Evolutionary conservation across 2,113 vertebrate species (phyloP).

Genomic region (Dolichotis patagonum): DNA sequence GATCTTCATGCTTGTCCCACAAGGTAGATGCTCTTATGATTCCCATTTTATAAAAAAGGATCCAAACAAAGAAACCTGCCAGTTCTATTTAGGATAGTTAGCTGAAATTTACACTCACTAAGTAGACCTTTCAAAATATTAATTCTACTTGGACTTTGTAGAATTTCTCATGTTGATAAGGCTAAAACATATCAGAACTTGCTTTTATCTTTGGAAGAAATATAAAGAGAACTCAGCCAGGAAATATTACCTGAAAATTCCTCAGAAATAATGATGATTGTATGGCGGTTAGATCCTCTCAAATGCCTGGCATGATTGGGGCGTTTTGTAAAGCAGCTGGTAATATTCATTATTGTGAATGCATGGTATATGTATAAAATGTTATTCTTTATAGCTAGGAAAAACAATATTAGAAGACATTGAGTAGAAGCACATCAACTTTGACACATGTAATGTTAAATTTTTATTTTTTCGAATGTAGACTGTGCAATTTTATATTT

Average conservation of each 20-base stretch:
- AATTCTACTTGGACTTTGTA: not conserved
- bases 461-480: conserved; percentile 48
- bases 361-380: not conserved
- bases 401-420: not conserved
- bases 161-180: conserved; percentile 10
- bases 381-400: not conserved
- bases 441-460: conserved; percentile 2
- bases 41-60: not conserved
- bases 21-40: not conserved
- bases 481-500: not conserved
- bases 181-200: not conserved
- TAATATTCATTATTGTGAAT: not conserved
- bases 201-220: not conserved
- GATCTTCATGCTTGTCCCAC: not conserved
- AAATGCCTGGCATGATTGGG: not conserved
- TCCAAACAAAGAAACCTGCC: not conserved
- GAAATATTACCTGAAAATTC: not conserved
- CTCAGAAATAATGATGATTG: not conserved
- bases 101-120: not conserved
- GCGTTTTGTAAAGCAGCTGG: not conserved
- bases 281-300: not conserved
- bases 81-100: not conserved
- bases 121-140: not conserved
- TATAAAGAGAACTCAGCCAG: not conserved
- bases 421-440: not conserved